Evolutionary conservation across 2,797 vertebrate species (phyloP).

Genomic region (Bufotes viridis): DNA sequence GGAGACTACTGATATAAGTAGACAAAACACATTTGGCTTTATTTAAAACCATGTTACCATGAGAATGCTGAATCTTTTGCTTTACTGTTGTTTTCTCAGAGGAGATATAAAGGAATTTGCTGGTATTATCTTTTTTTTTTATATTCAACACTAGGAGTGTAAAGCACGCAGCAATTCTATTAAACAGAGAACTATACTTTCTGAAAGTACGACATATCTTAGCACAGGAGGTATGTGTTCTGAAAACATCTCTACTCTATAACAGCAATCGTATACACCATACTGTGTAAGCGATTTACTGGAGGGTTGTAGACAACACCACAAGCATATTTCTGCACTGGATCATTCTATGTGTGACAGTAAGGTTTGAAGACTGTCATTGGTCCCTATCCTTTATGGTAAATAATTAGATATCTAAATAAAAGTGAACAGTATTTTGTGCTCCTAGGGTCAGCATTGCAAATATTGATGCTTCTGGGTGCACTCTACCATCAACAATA

Average conservation of each 20-base stretch:
- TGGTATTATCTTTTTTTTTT: conserved; percentile 36
- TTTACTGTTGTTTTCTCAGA: conserved; percentile 38
- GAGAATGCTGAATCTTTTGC: conserved; percentile 23
- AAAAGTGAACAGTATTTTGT: no score
- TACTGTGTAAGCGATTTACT: not conserved
- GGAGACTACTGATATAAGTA: conserved; percentile 36
- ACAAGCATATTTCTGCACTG: not conserved
- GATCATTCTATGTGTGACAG: not conserved
- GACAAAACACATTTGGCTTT: conserved; percentile 56
- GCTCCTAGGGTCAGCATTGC: no score
- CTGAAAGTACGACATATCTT: not conserved
- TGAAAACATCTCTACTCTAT: not conserved
- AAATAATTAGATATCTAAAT: no score
- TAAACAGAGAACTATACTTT: not conserved
- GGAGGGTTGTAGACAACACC: not conserved
- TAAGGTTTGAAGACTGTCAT: no score
- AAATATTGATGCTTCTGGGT: no score
- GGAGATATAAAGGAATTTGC: conserved; percentile 46
- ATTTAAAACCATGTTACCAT: conserved; percentile 47
- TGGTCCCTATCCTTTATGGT: no score
- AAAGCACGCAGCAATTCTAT: not conserved
- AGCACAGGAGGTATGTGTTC: not conserved
- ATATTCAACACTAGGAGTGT: not conserved
- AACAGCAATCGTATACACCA: not conserved
- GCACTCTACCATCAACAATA: no score